Conservation (phyloP, 1,140 invertebrate species). For the Druon quercuslanigerum region DNA sequence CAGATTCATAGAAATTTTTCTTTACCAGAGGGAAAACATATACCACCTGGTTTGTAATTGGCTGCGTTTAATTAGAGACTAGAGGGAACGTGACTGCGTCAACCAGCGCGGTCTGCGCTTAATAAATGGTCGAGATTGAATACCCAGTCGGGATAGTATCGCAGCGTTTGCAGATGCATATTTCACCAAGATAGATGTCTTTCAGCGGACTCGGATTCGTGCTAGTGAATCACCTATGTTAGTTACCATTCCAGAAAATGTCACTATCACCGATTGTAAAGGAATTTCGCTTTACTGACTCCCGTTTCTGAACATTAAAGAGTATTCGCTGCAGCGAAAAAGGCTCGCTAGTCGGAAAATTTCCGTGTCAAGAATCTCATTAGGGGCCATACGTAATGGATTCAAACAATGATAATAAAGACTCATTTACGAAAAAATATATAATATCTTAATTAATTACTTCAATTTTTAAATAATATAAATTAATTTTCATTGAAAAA, state of each 20-base stretch:
- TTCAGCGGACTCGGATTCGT: conserved; percentile 9
- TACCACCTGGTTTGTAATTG: conserved; percentile 8
- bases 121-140: conserved; percentile 29
- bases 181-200: conserved; percentile 25
- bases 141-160: conserved; percentile 20
- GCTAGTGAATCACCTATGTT: conserved; percentile 17
- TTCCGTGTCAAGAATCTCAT: conserved; percentile 26
- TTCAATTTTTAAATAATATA: no score
- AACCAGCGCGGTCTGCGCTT: neutral
- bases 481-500: no score
- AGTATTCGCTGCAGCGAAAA: neutral
- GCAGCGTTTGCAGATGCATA: conserved; percentile 30
- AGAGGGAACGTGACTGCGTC: conserved; percentile 19
- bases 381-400: neutral
- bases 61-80: conserved; percentile 18
- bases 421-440: no score
- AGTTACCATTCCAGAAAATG: conserved; percentile 19
- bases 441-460: no score
- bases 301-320: conserved; percentile 9
- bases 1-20: conserved; percentile 5
- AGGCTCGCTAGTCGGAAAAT: neutral
- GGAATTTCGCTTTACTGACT: neutral
- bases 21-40: neutral
- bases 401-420: no score
- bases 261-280: conserved; percentile 1